These are phyloP conservation scores for Amitus sp. DNA, from an alignment of 2,888 invertebrate species.

Conservation along the genomic window DNA sequence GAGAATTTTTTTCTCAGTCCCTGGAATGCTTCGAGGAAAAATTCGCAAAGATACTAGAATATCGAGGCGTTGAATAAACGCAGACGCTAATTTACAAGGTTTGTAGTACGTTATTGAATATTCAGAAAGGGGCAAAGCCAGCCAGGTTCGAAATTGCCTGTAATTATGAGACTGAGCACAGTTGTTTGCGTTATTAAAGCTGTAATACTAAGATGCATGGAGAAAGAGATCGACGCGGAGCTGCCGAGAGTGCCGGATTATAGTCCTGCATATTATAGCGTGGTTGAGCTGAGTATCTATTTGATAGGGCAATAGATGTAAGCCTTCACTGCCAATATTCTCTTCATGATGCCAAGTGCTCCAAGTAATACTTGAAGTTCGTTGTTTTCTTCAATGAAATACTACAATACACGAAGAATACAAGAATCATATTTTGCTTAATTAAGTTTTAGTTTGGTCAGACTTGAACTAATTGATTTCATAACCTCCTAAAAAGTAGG, in stretches of 20 bases:
- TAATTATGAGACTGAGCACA: constrained; percentile 18
- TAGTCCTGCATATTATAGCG: constrained; percentile 42
- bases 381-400: constrained; percentile 23
- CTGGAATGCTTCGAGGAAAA: too few species aligned
- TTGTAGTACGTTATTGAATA: not conserved
- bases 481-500: too few species aligned
- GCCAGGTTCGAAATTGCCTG: not conserved
- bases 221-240: constrained; percentile 10
- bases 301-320: constrained; percentile 52
- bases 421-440: too few species aligned
- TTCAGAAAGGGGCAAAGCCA: not conserved
- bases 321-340: constrained; percentile 61
- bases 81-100: not conserved
- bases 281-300: constrained; percentile 45
- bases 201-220: constrained; percentile 9
- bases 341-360: constrained; percentile 50
- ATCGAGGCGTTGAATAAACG: too few species aligned
- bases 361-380: constrained; percentile 48
- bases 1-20: too few species aligned
- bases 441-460: too few species aligned
- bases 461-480: too few species aligned
- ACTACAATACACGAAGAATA: constrained; percentile 25
- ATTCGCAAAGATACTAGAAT: too few species aligned
- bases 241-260: constrained; percentile 33
- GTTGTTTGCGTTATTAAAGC: constrained; percentile 28